Conservation (phyloP, 2,113 vertebrate genomes). For the Podiceps cristatus region DNA sequence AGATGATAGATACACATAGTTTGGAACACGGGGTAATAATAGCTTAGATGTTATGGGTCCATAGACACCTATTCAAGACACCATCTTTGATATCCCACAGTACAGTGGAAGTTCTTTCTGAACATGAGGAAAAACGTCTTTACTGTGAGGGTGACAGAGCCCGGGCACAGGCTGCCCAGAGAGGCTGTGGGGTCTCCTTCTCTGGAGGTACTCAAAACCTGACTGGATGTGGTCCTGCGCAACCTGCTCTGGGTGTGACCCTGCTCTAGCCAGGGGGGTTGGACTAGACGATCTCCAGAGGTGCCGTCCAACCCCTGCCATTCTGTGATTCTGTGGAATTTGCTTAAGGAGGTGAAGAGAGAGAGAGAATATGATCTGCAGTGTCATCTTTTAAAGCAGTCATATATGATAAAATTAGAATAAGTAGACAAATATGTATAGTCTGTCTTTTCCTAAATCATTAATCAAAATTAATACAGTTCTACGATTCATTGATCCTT, state of each 20-base stretch:
- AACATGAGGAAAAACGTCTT: too few relatives aligned
- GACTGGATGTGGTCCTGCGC: too few relatives aligned
- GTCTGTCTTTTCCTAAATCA: background rate
- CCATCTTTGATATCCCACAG: background rate
- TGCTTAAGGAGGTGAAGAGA: background rate
- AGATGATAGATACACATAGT: background rate
- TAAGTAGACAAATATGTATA: background rate
- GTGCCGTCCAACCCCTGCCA: too few relatives aligned
- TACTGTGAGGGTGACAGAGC: too few relatives aligned
- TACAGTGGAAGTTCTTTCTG: background rate
- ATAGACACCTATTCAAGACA: background rate
- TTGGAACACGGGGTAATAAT: background rate
- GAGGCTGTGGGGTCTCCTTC: too few relatives aligned
- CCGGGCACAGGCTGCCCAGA: too few relatives aligned
- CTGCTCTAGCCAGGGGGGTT: too few relatives aligned
- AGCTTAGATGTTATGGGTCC: background rate
- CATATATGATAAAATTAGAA: background rate
- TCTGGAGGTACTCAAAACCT: too few relatives aligned
- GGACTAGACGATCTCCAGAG: too few relatives aligned
- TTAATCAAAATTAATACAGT: background rate
- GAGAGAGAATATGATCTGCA: background rate
- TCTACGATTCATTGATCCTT: background rate
- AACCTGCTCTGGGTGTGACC: too few relatives aligned
- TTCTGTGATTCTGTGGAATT: background rate
- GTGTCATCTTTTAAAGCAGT: background rate